A percentile compares a stretch with the other conserved stretches of the same genome.
These are phyloP conservation scores for Gobio gobio DNA, from an alignment of 2,113 vertebrate genomes.

Conservation along the genomic window DNA sequence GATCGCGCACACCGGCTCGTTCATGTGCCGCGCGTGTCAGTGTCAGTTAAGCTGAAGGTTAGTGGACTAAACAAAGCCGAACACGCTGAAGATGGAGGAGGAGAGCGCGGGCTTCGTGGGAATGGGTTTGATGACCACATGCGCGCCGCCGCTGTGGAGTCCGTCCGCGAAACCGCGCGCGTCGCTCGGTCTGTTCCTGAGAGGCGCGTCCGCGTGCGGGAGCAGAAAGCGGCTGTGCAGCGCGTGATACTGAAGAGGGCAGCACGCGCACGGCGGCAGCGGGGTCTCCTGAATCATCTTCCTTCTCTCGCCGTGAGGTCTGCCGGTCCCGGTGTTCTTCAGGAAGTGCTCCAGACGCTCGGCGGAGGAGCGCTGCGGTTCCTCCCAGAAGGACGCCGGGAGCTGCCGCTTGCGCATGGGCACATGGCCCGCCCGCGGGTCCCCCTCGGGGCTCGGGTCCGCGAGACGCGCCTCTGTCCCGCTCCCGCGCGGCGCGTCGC, in stretches of 20 bases:
- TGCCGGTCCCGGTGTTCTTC: slow-evolving; percentile 61
- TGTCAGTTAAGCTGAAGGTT: background rate
- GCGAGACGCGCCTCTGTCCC: background rate
- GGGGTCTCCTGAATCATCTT: slow-evolving; percentile 60
- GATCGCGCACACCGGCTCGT: background rate
- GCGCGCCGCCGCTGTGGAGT: slow-evolving; percentile 77
- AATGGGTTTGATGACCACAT: slow-evolving; percentile 95
- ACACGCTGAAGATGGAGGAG: slow-evolving; percentile 89
- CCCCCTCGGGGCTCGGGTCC: slow-evolving; percentile 63
- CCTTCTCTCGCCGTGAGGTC: slow-evolving; percentile 75
- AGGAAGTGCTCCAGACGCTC: slow-evolving; percentile 62
- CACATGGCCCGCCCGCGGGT: slow-evolving; percentile 80
- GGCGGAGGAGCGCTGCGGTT: slow-evolving; percentile 81
- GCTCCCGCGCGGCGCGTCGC: slow-evolving; percentile 34
- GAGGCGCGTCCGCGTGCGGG: slow-evolving; percentile 74
- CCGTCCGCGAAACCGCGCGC: slow-evolving; percentile 74
- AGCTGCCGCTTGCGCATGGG: slow-evolving; percentile 97
- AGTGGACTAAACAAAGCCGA: slow-evolving; percentile 86
- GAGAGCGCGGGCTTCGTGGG: slow-evolving; percentile 89
- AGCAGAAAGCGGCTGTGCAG: slow-evolving; percentile 79
- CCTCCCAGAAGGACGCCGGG: slow-evolving; percentile 97
- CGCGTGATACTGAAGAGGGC: slow-evolving; percentile 86
- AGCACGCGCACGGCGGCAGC: slow-evolving; percentile 71
- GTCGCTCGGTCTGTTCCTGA: slow-evolving; percentile 80
- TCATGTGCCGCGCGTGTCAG: background rate